These are phyloP conservation scores for Bellardia bayeri DNA, from an alignment of 2,888 invertebrate genomes.

Conservation along the genomic window DNA sequence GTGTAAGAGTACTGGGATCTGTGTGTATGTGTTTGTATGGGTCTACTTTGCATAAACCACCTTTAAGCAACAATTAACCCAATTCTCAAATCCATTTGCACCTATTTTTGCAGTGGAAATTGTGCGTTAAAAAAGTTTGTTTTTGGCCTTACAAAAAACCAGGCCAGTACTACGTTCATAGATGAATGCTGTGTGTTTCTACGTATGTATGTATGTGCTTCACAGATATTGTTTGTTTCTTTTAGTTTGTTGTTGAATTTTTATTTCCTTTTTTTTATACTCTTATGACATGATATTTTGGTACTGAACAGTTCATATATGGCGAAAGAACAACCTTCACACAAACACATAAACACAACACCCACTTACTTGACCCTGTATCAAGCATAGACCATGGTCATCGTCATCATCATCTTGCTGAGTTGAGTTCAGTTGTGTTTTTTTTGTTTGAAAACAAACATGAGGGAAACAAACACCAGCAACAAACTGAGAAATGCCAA, in stretches of 20 bases:
- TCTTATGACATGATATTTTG: constrained; percentile 3
- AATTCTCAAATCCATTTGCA: constrained; percentile 77
- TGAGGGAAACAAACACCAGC: background rate
- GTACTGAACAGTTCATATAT: constrained; percentile 5
- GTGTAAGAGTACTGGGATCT: background rate
- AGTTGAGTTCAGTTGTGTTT: background rate
- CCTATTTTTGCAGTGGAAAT: constrained; percentile 70
- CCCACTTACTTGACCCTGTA: constrained; percentile 52
- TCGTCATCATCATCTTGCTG: constrained; percentile 40
- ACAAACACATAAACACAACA: background rate
- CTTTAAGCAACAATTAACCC: constrained; percentile 77
- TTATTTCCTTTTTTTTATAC: constrained; percentile 1
- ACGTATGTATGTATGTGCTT: background rate
- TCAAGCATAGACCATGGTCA: constrained; percentile 35
- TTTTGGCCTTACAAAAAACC: constrained; percentile 48
- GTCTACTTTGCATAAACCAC: constrained; percentile 62
- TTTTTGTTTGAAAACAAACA: background rate
- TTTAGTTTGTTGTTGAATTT: constrained; percentile 20
- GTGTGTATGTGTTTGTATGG: background rate
- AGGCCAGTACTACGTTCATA: constrained; percentile 23
- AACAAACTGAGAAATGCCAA: constrained; percentile 31
- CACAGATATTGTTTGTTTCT: constrained; percentile 31
- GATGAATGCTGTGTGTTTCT: background rate
- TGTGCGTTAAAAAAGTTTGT: constrained; percentile 66
- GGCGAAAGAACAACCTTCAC: constrained; percentile 38